Conservation (phyloP, 1,140 invertebrate genomes). For the Cydia amplana region DNA sequence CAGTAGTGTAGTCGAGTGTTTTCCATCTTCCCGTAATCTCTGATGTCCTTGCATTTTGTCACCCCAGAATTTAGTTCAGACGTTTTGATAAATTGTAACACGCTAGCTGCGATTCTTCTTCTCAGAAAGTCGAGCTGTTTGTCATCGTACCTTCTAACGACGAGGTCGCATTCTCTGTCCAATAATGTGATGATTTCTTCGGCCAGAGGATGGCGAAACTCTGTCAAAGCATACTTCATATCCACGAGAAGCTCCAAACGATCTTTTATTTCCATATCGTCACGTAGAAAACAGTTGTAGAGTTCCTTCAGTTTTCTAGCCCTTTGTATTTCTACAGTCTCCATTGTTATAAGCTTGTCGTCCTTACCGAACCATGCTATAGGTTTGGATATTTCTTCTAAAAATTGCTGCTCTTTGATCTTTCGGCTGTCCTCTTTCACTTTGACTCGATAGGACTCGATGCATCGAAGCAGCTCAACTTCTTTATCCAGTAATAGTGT, state of each 20-base stretch:
- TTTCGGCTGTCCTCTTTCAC: conserved; percentile 79
- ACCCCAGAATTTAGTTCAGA: conserved; percentile 79
- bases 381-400: conserved; percentile 82
- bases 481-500: conserved; percentile 82
- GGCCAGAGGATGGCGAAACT: conserved; percentile 79
- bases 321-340: conserved; percentile 83
- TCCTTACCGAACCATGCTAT: conserved; percentile 82
- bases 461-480: conserved; percentile 81
- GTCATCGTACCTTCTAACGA: conserved; percentile 75
- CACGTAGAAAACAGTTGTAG: conserved; percentile 79
- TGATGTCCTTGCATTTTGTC: conserved; percentile 74
- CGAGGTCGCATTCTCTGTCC: conserved; percentile 82
- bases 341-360: conserved; percentile 81
- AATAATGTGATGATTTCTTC: conserved; percentile 81
- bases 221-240: conserved; percentile 79
- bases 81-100: conserved; percentile 79
- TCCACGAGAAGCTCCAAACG: conserved; percentile 81
- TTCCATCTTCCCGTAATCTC: conserved; percentile 76
- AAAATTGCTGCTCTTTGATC: conserved; percentile 80
- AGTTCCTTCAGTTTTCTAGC: conserved; percentile 82
- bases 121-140: conserved; percentile 80
- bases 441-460: conserved; percentile 81
- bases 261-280: conserved; percentile 74
- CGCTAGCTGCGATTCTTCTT: conserved; percentile 79
- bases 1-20: conserved; percentile 77